These are phyloP conservation scores for Hypanus sabinus DNA, from an alignment of 2,113 vertebrate genomes.

Conservation along the genomic window DNA sequence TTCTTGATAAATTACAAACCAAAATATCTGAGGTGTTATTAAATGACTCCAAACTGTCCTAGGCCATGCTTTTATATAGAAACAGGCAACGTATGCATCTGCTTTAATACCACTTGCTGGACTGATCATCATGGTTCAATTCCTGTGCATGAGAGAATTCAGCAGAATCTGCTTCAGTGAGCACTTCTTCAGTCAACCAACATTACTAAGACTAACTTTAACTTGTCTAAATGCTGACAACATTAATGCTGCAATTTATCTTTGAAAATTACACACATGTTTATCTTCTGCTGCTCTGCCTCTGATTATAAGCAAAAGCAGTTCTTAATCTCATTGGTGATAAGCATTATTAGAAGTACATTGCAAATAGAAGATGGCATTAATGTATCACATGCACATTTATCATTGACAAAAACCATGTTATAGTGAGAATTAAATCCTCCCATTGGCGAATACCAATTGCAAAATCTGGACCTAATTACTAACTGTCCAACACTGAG, in stretches of 20 bases:
- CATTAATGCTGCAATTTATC: constrained; percentile 26
- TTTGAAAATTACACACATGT: not conserved
- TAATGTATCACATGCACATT: constrained; percentile 17
- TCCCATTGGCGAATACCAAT: constrained; percentile 36
- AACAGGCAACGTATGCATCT: not conserved
- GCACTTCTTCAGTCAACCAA: not conserved
- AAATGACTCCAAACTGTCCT: no score
- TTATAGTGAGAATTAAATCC: constrained; percentile 38
- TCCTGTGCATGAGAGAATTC: not conserved
- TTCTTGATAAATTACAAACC: not conserved
- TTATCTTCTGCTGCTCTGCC: constrained; percentile 9
- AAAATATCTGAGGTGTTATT: not conserved
- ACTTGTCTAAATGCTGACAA: constrained; percentile 5
- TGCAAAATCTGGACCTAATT: constrained; percentile 18
- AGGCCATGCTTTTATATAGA: not conserved
- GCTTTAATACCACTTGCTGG: not conserved
- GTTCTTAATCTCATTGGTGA: not conserved
- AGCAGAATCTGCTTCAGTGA: not conserved
- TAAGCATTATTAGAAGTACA: not conserved
- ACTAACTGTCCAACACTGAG: constrained; percentile 37
- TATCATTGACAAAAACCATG: constrained; percentile 42
- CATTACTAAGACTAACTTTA: not conserved
- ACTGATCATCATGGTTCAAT: not conserved
- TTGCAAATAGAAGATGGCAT: not conserved
- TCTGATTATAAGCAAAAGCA: not conserved